Conservation (phyloP, 2,113 vertebrate genomes). For the Ellobius talpinus region DNA sequence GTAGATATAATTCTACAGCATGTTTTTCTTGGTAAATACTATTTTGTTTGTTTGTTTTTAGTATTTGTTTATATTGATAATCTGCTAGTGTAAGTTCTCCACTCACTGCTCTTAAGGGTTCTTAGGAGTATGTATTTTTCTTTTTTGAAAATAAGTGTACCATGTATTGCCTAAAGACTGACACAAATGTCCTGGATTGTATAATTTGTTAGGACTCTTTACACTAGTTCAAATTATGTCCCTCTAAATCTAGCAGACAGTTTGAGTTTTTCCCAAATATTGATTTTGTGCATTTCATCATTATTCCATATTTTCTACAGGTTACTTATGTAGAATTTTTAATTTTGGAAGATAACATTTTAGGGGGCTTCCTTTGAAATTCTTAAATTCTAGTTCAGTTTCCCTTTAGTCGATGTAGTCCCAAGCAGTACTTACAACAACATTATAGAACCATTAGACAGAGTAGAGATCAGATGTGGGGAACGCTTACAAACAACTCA, state of each 20-base stretch:
- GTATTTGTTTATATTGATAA: not conserved
- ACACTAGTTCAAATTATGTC: too few species aligned
- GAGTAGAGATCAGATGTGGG: not conserved
- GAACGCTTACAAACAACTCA: not conserved
- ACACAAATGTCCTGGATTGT: too few species aligned
- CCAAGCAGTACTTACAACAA: not conserved
- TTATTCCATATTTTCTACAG: not conserved
- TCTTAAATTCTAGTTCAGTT: slow-evolving; percentile 11
- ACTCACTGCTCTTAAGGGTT: not conserved
- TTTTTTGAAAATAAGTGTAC: too few species aligned
- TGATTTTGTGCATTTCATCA: not conserved
- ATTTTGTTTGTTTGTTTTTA: not conserved
- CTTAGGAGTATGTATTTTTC: too few species aligned
- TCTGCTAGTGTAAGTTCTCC: not conserved
- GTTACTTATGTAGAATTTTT: not conserved
- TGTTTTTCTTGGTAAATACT: not conserved
- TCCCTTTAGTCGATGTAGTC: not conserved
- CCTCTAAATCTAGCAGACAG: too few species aligned
- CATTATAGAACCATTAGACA: not conserved
- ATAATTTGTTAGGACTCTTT: too few species aligned
- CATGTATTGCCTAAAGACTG: too few species aligned
- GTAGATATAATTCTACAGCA: not conserved
- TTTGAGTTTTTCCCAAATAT: too few species aligned
- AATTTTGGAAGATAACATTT: slow-evolving; percentile 9
- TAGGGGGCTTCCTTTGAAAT: not conserved